These are phyloP conservation scores for Oikopleura dioica DNA, from an alignment of 23 tunicate species.

Conservation along the genomic window DNA sequence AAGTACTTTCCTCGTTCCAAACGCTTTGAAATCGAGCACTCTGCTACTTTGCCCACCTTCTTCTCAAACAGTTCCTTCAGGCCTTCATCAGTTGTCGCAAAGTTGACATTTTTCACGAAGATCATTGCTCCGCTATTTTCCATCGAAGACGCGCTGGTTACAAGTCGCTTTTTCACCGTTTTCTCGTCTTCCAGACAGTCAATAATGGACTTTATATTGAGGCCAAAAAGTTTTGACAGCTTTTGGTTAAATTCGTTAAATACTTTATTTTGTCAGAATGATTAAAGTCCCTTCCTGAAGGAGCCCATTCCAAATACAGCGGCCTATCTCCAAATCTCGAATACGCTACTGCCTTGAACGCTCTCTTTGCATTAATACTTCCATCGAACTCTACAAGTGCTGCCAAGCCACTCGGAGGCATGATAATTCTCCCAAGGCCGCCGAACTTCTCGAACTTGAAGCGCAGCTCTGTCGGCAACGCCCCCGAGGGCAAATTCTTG, in stretches of 20 bases:
- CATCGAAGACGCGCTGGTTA: background rate
- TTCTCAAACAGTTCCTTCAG: conserved; percentile 35
- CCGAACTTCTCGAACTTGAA: conserved; percentile 41
- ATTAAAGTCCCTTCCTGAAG: too few relatives aligned
- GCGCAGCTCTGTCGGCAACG: conserved; percentile 41
- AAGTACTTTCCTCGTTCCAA: conserved; percentile 19
- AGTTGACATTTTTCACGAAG: conserved; percentile 83
- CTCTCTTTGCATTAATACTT: conserved; percentile 39
- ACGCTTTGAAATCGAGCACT: conserved; percentile 20
- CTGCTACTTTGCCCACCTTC: conserved; percentile 22
- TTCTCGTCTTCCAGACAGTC: conserved; percentile 4
- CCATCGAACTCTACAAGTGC: conserved; percentile 55
- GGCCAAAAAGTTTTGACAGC: too few relatives aligned
- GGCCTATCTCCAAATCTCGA: conserved; percentile 55
- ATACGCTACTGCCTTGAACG: conserved; percentile 61
- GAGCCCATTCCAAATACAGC: conserved; percentile 93
- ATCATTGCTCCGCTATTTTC: conserved; percentile 17
- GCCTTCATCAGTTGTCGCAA: conserved; percentile 45
- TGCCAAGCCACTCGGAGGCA: conserved; percentile 71
- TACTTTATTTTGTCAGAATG: too few relatives aligned
- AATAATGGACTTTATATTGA: too few relatives aligned
- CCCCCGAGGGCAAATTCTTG: conserved; percentile 61
- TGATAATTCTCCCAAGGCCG: conserved; percentile 42
- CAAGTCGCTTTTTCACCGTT: background rate
- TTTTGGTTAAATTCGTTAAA: too few relatives aligned